A percentile compares a stretch with the other conserved stretches of the same genome.
These are phyloP conservation scores for Grallaria varia DNA, from an alignment of 2,113 vertebrate genomes.

Conservation along the genomic window DNA sequence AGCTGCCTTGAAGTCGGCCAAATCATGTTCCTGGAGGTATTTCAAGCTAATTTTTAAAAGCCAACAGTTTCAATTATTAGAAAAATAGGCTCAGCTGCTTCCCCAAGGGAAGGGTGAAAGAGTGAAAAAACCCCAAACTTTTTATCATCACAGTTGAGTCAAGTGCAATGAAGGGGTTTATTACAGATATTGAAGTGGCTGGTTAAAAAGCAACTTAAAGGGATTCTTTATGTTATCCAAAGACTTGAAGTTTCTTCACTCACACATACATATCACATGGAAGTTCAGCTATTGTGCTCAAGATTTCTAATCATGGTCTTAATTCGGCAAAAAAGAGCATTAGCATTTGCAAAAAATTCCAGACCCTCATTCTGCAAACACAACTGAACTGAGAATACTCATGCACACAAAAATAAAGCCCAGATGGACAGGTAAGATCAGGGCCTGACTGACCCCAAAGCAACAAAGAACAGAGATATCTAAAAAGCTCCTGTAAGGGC, in stretches of 20 bases:
- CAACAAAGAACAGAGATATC: background rate
- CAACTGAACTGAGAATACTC: background rate
- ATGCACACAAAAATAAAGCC: background rate
- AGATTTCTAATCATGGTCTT: background rate
- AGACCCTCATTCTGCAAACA: background rate
- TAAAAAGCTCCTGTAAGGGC: background rate
- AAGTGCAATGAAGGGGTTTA: background rate
- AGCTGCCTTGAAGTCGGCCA: slow-evolving; percentile 7
- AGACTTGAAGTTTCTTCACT: background rate
- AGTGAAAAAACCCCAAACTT: background rate
- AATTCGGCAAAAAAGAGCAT: background rate
- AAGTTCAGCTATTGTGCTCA: background rate
- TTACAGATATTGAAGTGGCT: background rate
- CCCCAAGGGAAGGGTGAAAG: background rate
- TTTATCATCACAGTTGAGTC: background rate
- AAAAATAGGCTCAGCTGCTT: background rate
- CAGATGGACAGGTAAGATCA: background rate
- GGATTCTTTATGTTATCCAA: background rate
- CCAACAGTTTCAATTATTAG: background rate
- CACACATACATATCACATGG: background rate
- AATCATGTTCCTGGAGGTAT: background rate
- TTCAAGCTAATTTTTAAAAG: slow-evolving; percentile 38
- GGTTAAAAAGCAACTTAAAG: background rate
- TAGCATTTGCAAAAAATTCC: background rate
- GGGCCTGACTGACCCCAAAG: background rate